phyloP scores from a whole-genome alignment of 2,797 vertebrate species.

The Buceros bicornis region DNA sequence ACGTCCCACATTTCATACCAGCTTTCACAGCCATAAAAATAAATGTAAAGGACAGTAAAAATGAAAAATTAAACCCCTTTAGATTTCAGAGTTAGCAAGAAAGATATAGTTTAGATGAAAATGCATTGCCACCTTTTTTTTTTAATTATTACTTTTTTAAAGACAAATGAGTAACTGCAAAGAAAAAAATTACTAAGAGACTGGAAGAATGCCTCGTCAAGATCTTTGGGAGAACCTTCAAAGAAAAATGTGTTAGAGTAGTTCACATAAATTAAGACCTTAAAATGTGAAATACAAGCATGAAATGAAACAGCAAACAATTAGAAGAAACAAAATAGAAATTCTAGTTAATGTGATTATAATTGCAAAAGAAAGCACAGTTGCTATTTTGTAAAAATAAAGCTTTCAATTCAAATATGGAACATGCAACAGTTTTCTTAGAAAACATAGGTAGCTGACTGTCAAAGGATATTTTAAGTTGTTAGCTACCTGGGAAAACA shows the following conservation, averaged over 20 bases:
- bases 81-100: slow-evolving; percentile 78
- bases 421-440: slow-evolving; percentile 77
- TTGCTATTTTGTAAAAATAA: slow-evolving; percentile 63
- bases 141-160: slow-evolving; percentile 58
- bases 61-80: slow-evolving; percentile 82
- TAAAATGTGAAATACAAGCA: slow-evolving; percentile 83
- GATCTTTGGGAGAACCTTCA: slow-evolving; percentile 88
- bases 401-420: slow-evolving; percentile 63
- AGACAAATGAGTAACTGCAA: slow-evolving; percentile 85
- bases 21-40: slow-evolving; percentile 86
- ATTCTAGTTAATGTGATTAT: slow-evolving; percentile 54
- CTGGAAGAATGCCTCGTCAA: slow-evolving; percentile 85
- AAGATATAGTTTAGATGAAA: slow-evolving; percentile 74
- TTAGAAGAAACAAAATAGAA: slow-evolving; percentile 77
- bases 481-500: slow-evolving; percentile 72
- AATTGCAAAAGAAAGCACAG: slow-evolving; percentile 72
- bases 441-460: slow-evolving; percentile 77
- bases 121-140: slow-evolving; percentile 24
- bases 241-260: slow-evolving; percentile 87
- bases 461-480: slow-evolving; percentile 58
- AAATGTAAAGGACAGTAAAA: slow-evolving; percentile 85
- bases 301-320: slow-evolving; percentile 84
- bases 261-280: slow-evolving; percentile 84
- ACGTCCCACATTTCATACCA: slow-evolving; percentile 87
- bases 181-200: slow-evolving; percentile 87